Conservation (phyloP, 1,140 invertebrate species). For the Brachystomella parvula region DNA sequence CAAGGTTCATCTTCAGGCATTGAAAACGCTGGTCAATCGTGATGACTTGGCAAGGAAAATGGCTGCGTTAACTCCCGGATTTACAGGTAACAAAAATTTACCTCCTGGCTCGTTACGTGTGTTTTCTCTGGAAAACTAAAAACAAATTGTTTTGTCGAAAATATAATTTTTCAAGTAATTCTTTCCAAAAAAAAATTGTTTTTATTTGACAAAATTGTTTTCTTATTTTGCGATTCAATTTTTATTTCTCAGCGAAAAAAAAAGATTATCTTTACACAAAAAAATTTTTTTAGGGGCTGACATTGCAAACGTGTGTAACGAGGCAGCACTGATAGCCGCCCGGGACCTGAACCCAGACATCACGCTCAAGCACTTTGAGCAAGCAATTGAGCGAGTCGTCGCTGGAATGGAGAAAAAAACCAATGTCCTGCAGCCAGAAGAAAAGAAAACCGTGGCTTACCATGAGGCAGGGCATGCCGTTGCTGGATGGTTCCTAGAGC, state of each 20-base stretch:
- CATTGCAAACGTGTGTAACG: conserved; percentile 98
- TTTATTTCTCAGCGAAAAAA: no score
- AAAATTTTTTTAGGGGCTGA: conserved; percentile 63
- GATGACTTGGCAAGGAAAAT: conserved; percentile 81
- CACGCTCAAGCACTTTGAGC: conserved; percentile 86
- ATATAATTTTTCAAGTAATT: no score
- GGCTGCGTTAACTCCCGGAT: conserved; percentile 90
- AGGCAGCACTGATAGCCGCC: conserved; percentile 95
- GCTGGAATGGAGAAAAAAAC: conserved; percentile 99
- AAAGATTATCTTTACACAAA: no score
- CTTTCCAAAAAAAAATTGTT: no score
- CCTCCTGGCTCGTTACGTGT: no score
- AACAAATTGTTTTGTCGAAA: no score
- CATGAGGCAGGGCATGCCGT: conserved; percentile 99
- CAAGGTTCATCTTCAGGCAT: conserved; percentile 75
- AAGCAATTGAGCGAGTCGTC: conserved; percentile 95
- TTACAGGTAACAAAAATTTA: conserved; percentile 75
- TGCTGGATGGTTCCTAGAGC: conserved; percentile 94
- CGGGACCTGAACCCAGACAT: conserved; percentile 76
- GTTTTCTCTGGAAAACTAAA: no score
- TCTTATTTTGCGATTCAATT: conserved; percentile 14
- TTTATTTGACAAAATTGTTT: conserved; percentile 35
- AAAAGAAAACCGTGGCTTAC: conserved; percentile 97
- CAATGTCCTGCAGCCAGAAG: conserved; percentile 95
- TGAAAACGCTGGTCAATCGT: conserved; percentile 89